Evolutionary conservation across 1,140 invertebrate genomes (phyloP).

Genomic region (Megathymus violae): DNA sequence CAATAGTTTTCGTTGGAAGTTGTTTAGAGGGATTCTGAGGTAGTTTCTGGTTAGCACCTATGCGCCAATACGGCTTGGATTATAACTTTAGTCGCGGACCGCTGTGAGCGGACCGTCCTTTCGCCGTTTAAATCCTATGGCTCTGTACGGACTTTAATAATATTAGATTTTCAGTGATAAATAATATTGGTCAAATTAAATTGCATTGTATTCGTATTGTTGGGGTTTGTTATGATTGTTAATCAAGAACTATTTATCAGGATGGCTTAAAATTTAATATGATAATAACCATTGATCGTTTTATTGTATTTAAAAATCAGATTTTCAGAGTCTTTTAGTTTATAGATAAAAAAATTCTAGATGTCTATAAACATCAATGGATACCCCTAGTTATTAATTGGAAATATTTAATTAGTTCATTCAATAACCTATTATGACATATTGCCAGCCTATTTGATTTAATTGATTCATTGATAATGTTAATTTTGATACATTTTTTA

Average conservation of each 20-base stretch:
- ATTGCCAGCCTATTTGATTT: too few species aligned
- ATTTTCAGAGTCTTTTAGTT: too few species aligned
- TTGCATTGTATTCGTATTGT: not conserved
- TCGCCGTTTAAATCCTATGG: constrained; percentile 70
- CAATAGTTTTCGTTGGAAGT: constrained; percentile 71
- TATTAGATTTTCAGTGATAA: constrained; percentile 37
- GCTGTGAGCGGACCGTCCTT: constrained; percentile 46
- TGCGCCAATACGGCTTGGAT: constrained; percentile 77
- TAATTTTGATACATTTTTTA: too few species aligned
- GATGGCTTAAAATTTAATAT: constrained; percentile 2
- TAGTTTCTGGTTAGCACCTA: constrained; percentile 74
- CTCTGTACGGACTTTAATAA: constrained; percentile 65
- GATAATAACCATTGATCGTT: too few species aligned
- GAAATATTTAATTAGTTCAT: too few species aligned
- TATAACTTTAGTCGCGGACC: constrained; percentile 69
- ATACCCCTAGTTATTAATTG: too few species aligned
- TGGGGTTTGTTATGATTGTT: not conserved
- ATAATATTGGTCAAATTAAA: constrained; percentile 6
- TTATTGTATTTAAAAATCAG: too few species aligned
- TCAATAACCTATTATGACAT: too few species aligned
- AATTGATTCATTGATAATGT: too few species aligned
- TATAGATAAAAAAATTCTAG: too few species aligned
- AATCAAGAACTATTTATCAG: not conserved
- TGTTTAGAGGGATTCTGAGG: constrained; percentile 53
- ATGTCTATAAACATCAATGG: too few species aligned